Conservation (phyloP, 2,888 invertebrate species). For the Nesidiocoris tenuis region DNA sequence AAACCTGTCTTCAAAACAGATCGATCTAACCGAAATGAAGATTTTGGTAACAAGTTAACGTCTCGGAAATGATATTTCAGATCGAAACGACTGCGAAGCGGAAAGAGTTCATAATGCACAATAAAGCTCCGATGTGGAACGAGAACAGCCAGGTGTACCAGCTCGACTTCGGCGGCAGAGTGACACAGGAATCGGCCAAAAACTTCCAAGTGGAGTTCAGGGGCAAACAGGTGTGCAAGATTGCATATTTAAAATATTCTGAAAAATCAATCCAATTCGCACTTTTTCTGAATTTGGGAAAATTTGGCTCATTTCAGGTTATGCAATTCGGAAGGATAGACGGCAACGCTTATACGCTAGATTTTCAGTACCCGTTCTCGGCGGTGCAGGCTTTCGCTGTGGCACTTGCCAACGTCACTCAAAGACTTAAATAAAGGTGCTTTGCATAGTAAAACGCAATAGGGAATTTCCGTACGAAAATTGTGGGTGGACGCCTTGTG, state of each 20-base stretch:
- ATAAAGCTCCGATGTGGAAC: constrained; percentile 98
- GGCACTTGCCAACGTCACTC: constrained; percentile 93
- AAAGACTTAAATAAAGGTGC: constrained; percentile 78
- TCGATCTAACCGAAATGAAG: too few species aligned
- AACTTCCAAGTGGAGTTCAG: constrained; percentile 98
- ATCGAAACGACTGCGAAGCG: constrained; percentile 51
- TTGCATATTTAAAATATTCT: background rate
- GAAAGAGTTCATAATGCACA: constrained; percentile 88
- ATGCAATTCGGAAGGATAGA: constrained; percentile 99
- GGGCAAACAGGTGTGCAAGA: constrained; percentile 79
- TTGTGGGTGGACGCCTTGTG: too few species aligned
- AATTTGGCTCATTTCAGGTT: constrained; percentile 64
- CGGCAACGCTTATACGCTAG: constrained; percentile 96
- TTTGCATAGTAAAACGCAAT: background rate
- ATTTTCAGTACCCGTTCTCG: constrained; percentile 98
- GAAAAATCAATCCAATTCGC: background rate
- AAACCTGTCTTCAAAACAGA: too few species aligned
- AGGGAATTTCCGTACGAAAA: background rate
- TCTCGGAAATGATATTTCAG: too few species aligned
- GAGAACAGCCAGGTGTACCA: constrained; percentile 99
- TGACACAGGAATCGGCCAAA: constrained; percentile 98
- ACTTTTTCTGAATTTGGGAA: too few species aligned
- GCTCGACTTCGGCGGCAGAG: constrained; percentile 96
- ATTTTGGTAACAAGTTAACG: too few species aligned
- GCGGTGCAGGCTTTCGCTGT: constrained; percentile 98